Evolutionary conservation across 2,113 vertebrate genomes (phyloP).

Genomic region (Morone saxatilis): DNA sequence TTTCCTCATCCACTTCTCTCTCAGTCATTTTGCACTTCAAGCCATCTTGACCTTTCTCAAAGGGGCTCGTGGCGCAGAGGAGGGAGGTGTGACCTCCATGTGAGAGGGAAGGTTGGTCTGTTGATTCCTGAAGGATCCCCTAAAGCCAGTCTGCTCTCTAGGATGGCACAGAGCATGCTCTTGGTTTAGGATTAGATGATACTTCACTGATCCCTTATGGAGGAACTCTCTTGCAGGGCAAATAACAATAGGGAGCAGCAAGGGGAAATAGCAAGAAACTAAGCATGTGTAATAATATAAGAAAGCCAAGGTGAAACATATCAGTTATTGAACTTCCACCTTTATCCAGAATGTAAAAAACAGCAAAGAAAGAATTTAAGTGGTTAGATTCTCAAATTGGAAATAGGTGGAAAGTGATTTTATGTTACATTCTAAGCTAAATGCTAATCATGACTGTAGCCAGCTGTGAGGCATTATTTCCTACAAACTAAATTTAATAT

Average conservation of each 20-base stretch:
- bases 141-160: conserved; percentile 8
- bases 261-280: not conserved
- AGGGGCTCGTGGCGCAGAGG: conserved; percentile 4
- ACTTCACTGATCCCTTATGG: not conserved
- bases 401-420: too few species aligned
- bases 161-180: not conserved
- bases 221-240: not conserved
- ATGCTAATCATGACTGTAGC: too few species aligned
- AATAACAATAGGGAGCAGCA: not conserved
- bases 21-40: conserved; percentile 68
- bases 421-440: too few species aligned
- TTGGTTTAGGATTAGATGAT: conserved; percentile 21
- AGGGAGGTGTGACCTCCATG: conserved; percentile 18
- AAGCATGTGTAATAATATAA: not conserved
- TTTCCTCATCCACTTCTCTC: conserved; percentile 44
- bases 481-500: too few species aligned
- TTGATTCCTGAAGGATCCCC: conserved; percentile 47
- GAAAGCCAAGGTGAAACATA: too few species aligned
- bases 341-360: too few species aligned
- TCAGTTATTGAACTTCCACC: too few species aligned
- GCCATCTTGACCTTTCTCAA: conserved; percentile 63
- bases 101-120: conserved; percentile 4
- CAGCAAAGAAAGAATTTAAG: too few species aligned
- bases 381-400: not conserved
- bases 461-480: too few species aligned